Evolutionary conservation across 2,797 vertebrate species (phyloP).

Genomic region (Acropternis orthonyx): DNA sequence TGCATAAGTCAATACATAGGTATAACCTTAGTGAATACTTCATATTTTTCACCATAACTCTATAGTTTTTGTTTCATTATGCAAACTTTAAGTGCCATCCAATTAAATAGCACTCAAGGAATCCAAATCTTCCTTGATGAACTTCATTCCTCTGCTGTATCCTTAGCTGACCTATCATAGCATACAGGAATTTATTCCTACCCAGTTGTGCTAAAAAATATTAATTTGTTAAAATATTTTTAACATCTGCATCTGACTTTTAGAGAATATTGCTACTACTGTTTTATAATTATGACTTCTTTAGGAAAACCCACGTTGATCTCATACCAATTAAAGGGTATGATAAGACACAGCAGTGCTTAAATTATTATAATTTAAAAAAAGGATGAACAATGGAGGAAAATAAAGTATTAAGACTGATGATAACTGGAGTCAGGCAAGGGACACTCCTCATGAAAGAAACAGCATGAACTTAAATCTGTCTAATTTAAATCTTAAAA

Average conservation of each 20-base stretch:
- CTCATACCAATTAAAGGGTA: neutral
- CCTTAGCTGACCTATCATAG: neutral
- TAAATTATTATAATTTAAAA: neutral
- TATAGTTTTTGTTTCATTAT: neutral
- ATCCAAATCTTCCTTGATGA: neutral
- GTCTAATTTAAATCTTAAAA: neutral
- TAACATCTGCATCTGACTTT: neutral
- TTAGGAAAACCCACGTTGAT: neutral
- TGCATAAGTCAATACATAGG: neutral
- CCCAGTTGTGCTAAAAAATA: neutral
- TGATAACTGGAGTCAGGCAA: neutral
- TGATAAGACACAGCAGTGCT: neutral
- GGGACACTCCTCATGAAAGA: neutral
- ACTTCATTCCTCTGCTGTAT: neutral
- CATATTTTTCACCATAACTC: neutral
- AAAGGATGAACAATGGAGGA: neutral
- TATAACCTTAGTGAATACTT: neutral
- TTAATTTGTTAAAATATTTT: neutral
- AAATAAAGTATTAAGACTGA: neutral
- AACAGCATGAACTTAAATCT: neutral
- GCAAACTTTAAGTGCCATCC: neutral
- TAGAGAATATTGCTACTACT: neutral
- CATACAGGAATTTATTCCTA: neutral
- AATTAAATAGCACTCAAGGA: neutral
- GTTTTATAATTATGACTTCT: neutral